Percentiles rank a stretch among this genome's conserved stretches.
phyloP scores from a whole-genome alignment of 2,888 invertebrate genomes.

The Philereme vetulata region DNA sequence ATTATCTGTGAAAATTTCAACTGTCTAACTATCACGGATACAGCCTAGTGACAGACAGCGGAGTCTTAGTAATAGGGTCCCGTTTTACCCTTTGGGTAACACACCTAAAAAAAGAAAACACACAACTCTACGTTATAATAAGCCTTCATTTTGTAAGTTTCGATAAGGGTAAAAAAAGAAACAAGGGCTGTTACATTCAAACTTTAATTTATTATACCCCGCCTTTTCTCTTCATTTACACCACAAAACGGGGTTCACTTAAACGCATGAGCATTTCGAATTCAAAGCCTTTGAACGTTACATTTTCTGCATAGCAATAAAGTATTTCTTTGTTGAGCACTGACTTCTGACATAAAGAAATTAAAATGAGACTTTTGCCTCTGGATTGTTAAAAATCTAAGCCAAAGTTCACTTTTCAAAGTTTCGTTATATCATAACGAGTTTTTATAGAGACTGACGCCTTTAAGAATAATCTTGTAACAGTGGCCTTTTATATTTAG shows the following conservation, averaged over 20 bases:
- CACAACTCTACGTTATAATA: too few relatives aligned
- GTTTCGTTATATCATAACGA: not conserved
- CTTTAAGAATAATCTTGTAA: not conserved
- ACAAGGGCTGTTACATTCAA: too few relatives aligned
- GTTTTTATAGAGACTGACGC: not conserved
- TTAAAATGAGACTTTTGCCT: constrained; percentile 32
- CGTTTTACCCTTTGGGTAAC: too few relatives aligned
- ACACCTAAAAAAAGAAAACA: too few relatives aligned
- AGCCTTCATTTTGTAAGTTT: too few relatives aligned
- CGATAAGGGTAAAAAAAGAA: too few relatives aligned
- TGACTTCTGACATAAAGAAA: constrained; percentile 32
- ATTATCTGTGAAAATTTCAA: too few relatives aligned
- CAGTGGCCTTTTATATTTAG: not conserved
- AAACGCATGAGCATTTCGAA: constrained; percentile 41
- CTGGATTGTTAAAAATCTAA: constrained; percentile 8
- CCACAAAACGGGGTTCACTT: constrained; percentile 29
- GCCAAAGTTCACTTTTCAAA: constrained; percentile 6
- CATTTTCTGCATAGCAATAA: constrained; percentile 43
- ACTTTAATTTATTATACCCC: not conserved
- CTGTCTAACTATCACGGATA: too few relatives aligned
- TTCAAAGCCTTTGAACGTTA: constrained; percentile 46
- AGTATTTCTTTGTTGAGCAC: constrained; percentile 46
- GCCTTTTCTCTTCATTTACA: constrained; percentile 17
- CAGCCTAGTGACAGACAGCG: too few relatives aligned
- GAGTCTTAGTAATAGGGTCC: too few relatives aligned